phyloP scores from a whole-genome alignment of 2,888 invertebrate genomes.

The Drosophila borealis region DNA sequence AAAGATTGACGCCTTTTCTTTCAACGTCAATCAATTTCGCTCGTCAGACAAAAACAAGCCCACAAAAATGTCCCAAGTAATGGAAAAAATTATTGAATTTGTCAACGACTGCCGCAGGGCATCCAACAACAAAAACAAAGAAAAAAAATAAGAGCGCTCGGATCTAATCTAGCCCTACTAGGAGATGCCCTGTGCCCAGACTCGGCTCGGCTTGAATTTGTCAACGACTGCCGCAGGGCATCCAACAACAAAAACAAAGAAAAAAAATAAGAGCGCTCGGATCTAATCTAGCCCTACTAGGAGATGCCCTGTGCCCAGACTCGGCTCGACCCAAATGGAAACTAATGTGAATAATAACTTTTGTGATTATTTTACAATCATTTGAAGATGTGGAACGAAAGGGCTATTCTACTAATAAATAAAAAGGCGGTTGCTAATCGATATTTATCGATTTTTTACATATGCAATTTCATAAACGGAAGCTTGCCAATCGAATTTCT shows the following conservation, averaged over 20 bases:
- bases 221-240: slow-evolving; percentile 74
- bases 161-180: not conserved
- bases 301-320: not conserved
- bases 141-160: not conserved
- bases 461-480: no score
- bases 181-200: not conserved
- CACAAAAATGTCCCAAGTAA: slow-evolving; percentile 68
- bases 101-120: slow-evolving; percentile 76
- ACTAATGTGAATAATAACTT: no score
- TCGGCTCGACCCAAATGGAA: no score
- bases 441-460: no score
- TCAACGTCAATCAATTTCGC: slow-evolving; percentile 74
- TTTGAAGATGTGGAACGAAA: no score
- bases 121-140: slow-evolving; percentile 1
- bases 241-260: slow-evolving; percentile 2
- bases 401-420: no score
- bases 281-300: not conserved
- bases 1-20: slow-evolving; percentile 45
- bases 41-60: slow-evolving; percentile 74
- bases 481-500: no score
- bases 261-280: not conserved
- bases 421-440: no score
- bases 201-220: no score
- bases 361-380: no score
- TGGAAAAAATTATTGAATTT: slow-evolving; percentile 84